phyloP scores from a whole-genome alignment of 2,888 invertebrate genomes.

The Agrochola circellaris region DNA sequence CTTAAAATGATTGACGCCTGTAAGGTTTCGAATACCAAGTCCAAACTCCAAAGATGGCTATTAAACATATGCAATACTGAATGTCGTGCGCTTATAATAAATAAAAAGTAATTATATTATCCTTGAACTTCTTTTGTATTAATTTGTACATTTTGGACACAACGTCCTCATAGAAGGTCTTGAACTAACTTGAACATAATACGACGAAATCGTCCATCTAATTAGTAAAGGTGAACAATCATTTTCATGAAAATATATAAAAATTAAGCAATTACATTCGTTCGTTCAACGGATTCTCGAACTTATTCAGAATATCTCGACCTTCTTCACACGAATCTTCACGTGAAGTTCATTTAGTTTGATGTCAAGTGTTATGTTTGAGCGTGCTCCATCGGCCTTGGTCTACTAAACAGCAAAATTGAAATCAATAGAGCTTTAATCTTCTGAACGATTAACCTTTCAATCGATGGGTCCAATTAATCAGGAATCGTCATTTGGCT shows the following conservation, averaged over 20 bases:
- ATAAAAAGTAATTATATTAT: neutral
- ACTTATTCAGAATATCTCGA: conserved; percentile 35
- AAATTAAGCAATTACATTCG: conserved; percentile 1
- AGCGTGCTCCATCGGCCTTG: conserved; percentile 63
- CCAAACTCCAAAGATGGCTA: neutral
- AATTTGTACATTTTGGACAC: conserved; percentile 16
- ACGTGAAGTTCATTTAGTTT: conserved; percentile 52
- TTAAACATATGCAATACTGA: conserved; percentile 13
- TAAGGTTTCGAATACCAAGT: neutral
- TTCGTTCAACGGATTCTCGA: conserved; percentile 11
- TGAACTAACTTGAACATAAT: conserved; percentile 10
- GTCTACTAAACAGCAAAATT: conserved; percentile 58
- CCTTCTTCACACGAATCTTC: conserved; percentile 55
- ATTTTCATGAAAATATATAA: conserved; percentile 2
- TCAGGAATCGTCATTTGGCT: conserved; percentile 27
- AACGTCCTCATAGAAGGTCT: conserved; percentile 14
- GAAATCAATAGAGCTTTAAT: conserved; percentile 64
- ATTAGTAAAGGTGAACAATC: conserved; percentile 31
- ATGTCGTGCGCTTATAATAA: neutral
- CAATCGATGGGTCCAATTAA: conserved; percentile 44
- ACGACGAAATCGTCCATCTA: conserved; percentile 20
- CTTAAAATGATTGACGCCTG: neutral
- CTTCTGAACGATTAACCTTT: conserved; percentile 62
- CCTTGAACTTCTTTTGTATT: conserved; percentile 41
- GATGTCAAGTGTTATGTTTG: conserved; percentile 63